These are phyloP conservation scores for Laupala kohalensis DNA, from an alignment of 1,140 invertebrate species.

Conservation along the genomic window DNA sequence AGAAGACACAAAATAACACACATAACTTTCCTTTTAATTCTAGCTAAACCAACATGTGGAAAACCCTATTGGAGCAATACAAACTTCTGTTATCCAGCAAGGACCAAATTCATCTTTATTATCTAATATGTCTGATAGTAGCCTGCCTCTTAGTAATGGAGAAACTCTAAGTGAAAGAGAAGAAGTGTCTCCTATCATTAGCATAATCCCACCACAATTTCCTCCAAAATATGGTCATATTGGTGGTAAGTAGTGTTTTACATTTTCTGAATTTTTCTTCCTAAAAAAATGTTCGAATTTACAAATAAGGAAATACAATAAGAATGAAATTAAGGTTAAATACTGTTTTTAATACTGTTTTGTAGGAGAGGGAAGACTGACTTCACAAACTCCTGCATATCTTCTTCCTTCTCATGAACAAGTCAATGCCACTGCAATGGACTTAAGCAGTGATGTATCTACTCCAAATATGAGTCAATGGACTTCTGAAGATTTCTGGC, in stretches of 20 bases:
- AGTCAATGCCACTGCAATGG: conserved; percentile 22
- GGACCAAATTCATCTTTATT: conserved; percentile 3
- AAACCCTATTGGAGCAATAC: conserved; percentile 2
- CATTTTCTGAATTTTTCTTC: no score
- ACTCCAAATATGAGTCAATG: background rate
- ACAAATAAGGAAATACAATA: no score
- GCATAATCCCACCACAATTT: background rate
- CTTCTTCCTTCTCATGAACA: background rate
- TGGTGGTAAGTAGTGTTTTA: background rate
- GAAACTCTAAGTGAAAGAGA: conserved; percentile 6
- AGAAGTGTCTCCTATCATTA: conserved; percentile 1
- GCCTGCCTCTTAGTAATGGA: conserved; percentile 6
- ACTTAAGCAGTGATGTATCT: conserved; percentile 21
- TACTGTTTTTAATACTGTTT: no score
- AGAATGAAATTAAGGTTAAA: no score
- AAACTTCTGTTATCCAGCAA: conserved; percentile 10
- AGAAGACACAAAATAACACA: no score
- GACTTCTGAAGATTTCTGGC: conserved; percentile 37
- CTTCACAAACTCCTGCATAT: background rate
- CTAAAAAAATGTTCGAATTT: no score
- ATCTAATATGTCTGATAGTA: background rate
- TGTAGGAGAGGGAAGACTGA: background rate
- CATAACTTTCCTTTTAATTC: background rate
- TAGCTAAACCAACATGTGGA: conserved; percentile 10
- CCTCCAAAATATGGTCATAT: conserved; percentile 5